Evolutionary conservation across 2,797 vertebrate genomes (phyloP), one percentile per base, ranked within the genome.

Genomic region (Falco rusticolus): DNA sequence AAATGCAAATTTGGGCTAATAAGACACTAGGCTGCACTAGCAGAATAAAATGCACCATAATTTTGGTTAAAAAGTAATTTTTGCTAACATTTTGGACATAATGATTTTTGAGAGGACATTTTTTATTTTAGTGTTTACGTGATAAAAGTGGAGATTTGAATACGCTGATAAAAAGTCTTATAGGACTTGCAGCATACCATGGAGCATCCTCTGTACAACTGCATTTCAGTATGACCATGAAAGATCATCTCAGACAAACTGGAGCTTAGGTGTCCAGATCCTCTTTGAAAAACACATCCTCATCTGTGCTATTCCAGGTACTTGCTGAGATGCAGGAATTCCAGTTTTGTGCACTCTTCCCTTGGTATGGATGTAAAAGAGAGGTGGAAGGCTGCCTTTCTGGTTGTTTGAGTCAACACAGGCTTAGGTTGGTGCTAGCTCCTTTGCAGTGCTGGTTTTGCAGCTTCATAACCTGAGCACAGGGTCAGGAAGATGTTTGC

Each of bases 1-100:
- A 95, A 93, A 96, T 92, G 93, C 94, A 96, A 93, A 95, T 95
- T 77, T 54, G 41, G 61, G 57, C 70, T 87, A 89, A 64, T 85
- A 94, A 80, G 77, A 91, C 19, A 63, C 53, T 25, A 77, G 82
- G 71, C 78, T 89, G 41, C 50, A 71, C 24, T 13, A 77, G 53
- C 60, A 90, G 53, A 95, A 87, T 68, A 61, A 92, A 89, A 77
- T 26, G 60, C 60, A 83, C 17, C 17, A 11, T 63, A 63, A 69
- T 78, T 63, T 81, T 65, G 17, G 59, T 74, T 34, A 77, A 84
- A 81, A 89, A 84, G 54, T 69, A 47, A 87, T 87, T 92, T 89
- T 90, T 75, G 43, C 86, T 77, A 84, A 77, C 1, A 3, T 64
- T 75, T 80, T 19, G 24, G 43, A 64, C 39, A n/a, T 76, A 53